Base-by-base conservation (phyloP, 2,113 vertebrate genomes). In the Sinocyclocheilus maitianheensis region DNA sequence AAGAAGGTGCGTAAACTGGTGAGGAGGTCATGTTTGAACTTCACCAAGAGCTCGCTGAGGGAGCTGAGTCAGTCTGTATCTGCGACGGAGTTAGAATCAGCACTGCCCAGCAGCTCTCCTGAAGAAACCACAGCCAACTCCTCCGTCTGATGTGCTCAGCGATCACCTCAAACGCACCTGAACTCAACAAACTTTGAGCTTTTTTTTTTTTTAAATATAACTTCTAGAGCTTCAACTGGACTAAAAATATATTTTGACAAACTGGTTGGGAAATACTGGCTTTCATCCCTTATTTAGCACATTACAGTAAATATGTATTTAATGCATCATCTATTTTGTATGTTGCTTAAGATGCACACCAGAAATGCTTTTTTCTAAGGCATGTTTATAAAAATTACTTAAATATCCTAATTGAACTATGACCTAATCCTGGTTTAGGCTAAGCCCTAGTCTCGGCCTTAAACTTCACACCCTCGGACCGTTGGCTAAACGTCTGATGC, bases 11-110 rank as follows among this genome's bases (percentile, higher is more conserved):
- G 96, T 46, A 90, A 40, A 1, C 95, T 95, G 79, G 92, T 98
- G 13, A 95, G 91, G 89, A 93, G 86, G 5, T 96, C 97, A 0
- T 94, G 96, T 82, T 93, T 97, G 5, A 94, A 97, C 69, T 91
- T 97, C 55, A 95, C 97, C 0, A 99, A 99, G 91, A 91, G 93
- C 81, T 97, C 97, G 0, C 92, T 98, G 65, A 93, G 95, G 93
- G 97, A 98, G 89, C 91, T 97, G 65, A 97, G 95, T 91, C 95
- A 96, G 80, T 97, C 97, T 0, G 93, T 96, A 60, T 96, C 96
- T 0, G 95, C 92, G 37, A 97, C 96, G 0, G 97, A 98, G 75
- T 37, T 92, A 0, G 90, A 91, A 55, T 93, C 92, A 9, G 72
- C 89, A 40, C 77, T 89, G 14, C 84, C 6, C 30, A 81, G 58